phyloP scores from a whole-genome alignment of 2,113 vertebrate genomes.

The Philantomba maxwellii region DNA sequence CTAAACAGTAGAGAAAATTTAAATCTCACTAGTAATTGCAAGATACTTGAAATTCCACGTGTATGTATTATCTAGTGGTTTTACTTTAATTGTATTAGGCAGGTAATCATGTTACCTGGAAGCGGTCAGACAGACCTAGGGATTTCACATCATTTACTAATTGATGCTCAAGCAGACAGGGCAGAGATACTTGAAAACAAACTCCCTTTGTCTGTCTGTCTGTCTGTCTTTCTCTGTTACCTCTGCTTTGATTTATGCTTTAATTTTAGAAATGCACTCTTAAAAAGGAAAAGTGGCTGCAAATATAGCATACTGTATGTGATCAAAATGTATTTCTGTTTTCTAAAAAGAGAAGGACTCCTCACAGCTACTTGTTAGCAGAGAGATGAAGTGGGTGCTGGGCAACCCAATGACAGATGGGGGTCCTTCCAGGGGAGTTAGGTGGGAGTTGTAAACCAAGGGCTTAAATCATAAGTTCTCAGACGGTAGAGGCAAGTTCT shows the following conservation, averaged over 20 bases:
- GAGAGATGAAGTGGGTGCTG: background rate
- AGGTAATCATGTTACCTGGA: background rate
- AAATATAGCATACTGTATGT: background rate
- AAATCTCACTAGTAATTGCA: background rate
- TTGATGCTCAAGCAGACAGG: background rate
- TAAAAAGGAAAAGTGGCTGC: background rate
- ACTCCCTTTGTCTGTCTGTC: background rate
- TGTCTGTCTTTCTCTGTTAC: background rate
- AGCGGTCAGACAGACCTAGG: background rate
- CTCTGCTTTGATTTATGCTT: background rate
- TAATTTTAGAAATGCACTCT: background rate
- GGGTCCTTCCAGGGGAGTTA: background rate
- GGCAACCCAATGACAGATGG: background rate
- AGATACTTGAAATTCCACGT: background rate
- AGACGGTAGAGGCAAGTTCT: background rate
- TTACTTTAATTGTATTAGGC: background rate
- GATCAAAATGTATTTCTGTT: background rate
- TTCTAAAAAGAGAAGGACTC: background rate
- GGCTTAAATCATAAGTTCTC: background rate
- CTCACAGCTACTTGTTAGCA: background rate
- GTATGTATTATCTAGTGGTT: background rate
- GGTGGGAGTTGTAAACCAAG: background rate
- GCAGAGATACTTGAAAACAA: background rate
- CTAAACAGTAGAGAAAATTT: background rate
- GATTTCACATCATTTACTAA: constrained; percentile 9